phyloP scores from a whole-genome alignment of 2,113 vertebrate genomes.

The Castor canadensis region DNA sequence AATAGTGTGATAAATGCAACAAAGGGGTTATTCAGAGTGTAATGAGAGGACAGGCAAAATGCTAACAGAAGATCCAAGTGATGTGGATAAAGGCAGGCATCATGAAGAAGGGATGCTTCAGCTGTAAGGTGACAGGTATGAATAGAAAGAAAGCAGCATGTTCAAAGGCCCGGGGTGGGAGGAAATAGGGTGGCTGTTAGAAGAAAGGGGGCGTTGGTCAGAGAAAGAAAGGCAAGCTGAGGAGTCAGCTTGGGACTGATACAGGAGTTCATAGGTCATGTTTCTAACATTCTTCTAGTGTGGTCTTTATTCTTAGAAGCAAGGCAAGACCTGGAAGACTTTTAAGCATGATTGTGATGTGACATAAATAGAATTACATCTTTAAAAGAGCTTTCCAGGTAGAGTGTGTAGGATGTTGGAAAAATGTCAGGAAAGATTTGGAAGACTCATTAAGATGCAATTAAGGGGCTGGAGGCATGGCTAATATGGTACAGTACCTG shows the following conservation, averaged over 20 bases:
- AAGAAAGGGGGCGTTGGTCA: background rate
- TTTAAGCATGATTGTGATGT: background rate
- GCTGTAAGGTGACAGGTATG: background rate
- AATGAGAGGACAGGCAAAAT: background rate
- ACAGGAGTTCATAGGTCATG: accelerated
- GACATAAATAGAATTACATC: background rate
- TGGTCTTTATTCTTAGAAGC: background rate
- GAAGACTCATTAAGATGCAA: background rate
- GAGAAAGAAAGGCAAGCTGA: background rate
- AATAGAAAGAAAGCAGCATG: background rate
- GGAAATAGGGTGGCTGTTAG: background rate
- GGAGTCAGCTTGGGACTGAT: background rate
- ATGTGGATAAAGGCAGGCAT: background rate
- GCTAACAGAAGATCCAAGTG: background rate
- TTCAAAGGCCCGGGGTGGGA: background rate
- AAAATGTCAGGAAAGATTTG: background rate
- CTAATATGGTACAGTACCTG: too few species aligned
- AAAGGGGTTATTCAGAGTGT: background rate
- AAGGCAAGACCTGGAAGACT: background rate
- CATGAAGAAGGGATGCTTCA: background rate
- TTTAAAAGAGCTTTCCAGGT: background rate
- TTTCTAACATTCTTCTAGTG: background rate
- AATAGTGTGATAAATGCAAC: background rate
- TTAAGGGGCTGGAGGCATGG: background rate
- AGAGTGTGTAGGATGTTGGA: background rate